Conservation (phyloP, 2,113 vertebrate genomes). For the Heliornis fulica region DNA sequence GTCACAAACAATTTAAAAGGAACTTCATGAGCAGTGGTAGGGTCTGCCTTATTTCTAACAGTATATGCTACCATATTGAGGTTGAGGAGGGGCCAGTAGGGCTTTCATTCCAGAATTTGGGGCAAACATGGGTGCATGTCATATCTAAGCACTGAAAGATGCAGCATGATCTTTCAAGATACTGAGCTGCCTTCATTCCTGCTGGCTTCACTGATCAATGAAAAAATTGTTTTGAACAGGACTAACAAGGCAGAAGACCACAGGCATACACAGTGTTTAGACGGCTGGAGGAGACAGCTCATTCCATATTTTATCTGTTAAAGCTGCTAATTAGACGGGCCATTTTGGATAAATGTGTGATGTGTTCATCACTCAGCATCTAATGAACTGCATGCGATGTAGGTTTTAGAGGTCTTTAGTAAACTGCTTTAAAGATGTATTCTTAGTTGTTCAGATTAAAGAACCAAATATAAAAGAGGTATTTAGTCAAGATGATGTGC, state of each 20-base stretch:
- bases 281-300: neutral
- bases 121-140: neutral
- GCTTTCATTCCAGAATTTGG: neutral
- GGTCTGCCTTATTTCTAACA: neutral
- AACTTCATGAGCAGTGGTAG: neutral
- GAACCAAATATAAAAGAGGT: neutral
- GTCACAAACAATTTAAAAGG: neutral
- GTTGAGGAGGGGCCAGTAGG: neutral
- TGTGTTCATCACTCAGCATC: neutral
- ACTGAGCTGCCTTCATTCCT: neutral
- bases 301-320: neutral
- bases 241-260: neutral
- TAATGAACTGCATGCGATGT: neutral
- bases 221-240: neutral
- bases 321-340: slow-evolving; percentile 19
- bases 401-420: neutral
- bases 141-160: neutral
- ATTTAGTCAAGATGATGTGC: neutral
- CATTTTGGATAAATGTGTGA: neutral
- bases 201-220: neutral
- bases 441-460: slow-evolving; percentile 11
- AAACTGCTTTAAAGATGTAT: neutral
- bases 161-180: neutral
- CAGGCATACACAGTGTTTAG: neutral
- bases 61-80: accelerated